A percentile compares a stretch with the other conserved stretches of the same genome.
Conservation (phyloP, 2,888 invertebrate species). For the Drosophila cognata region DNA sequence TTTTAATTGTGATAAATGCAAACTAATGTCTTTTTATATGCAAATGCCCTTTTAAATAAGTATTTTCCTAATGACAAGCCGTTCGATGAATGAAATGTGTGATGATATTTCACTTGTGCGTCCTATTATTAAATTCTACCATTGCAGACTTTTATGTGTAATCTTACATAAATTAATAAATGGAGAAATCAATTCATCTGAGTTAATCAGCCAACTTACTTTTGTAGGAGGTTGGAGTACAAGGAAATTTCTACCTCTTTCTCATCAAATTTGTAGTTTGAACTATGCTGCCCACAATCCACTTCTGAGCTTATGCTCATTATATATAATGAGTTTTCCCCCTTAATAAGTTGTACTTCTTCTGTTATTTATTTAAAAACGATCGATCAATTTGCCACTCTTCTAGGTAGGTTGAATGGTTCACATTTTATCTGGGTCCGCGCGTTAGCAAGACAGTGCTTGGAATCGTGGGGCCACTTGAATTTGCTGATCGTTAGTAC, state of each 20-base stretch:
- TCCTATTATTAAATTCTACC: not conserved
- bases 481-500: not conserved
- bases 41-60: not conserved
- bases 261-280: not conserved
- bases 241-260: not conserved
- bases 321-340: not conserved
- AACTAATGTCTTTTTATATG: not conserved
- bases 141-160: not conserved
- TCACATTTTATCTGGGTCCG: no score
- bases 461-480: not conserved
- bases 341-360: not conserved
- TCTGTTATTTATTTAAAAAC: no score
- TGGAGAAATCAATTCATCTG: not conserved
- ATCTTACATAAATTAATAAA: not conserved
- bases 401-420: no score
- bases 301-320: not conserved
- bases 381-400: not conserved
- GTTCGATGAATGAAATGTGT: no score
- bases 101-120: not conserved
- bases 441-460: no score
- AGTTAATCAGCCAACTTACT: not conserved
- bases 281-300: not conserved
- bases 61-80: not conserved
- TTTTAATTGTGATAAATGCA: not conserved
- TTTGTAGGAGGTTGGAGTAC: not conserved